Base-by-base conservation (phyloP, 2,888 invertebrate genomes). In the Lysandra bellargus region DNA sequence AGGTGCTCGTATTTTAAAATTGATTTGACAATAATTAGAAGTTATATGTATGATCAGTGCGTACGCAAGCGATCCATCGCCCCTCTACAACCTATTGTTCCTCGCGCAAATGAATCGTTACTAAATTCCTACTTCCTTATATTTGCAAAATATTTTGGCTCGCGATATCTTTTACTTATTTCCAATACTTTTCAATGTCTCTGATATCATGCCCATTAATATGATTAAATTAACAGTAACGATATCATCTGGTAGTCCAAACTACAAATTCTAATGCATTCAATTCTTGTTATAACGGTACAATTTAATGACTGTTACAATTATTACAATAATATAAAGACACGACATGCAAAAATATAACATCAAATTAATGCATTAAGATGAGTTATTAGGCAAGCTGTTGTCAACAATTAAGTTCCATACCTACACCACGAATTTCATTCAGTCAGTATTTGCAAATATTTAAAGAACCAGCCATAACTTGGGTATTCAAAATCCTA, bases 51-150 rank as follows among this genome's bases (percentile, higher is more conserved):
- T 76, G 76, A 53, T 30, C 6, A 33, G 6, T 23, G 76, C 76
- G 76, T 76, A 53, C 76, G 17, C 44, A 9, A 33, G 33, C 79
- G n/a, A 61, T 79, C 75, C 61, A 84, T 85, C 82, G 83, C 85
- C 85, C 82, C 64, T 86, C 87, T 88, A 91, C 86, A 79, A 85
- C 90, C 91, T 84, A 92, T 92, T 92, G 91, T 92, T 88, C 85
- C 75, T 37, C 23, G 14, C 44, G 30, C 33, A 37, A 75, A 80
- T 33, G 14, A 80, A 74, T 40, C 60, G 69, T 79, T 77, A 53
- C 23, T 14, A 30, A 23, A 76, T 5, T 49, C 53, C 17, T 30
- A 76, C 53, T 76, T 76, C 76, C 53, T 75, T 44, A 44, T 9
- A 75, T 75, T 75, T 75, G 75, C 75, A 23, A 75, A 75, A 75